A percentile compares a stretch with the other conserved stretches of the same genome.
These are phyloP conservation scores for Fulica atra DNA, from an alignment of 2,113 vertebrate genomes.

Conservation along the genomic window DNA sequence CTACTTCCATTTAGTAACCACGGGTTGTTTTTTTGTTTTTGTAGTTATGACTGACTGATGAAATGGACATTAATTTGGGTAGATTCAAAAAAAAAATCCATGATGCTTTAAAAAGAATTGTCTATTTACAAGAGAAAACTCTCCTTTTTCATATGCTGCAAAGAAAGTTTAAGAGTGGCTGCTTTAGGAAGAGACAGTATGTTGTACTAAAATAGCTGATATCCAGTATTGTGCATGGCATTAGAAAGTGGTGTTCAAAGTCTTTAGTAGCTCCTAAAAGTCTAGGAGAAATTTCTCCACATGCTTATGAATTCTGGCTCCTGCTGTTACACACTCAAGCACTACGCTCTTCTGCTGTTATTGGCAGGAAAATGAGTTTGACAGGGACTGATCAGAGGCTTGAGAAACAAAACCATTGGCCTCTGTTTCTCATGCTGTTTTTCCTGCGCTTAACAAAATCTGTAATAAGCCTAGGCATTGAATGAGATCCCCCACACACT, in stretches of 20 bases:
- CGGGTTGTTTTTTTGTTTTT: neutral
- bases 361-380: neutral
- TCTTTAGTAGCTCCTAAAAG: neutral
- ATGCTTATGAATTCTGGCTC: neutral
- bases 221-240: neutral
- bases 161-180: neutral
- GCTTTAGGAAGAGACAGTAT: neutral
- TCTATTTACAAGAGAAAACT: neutral
- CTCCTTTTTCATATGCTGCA: neutral
- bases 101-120: neutral
- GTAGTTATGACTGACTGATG: neutral
- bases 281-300: neutral
- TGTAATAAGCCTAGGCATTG: neutral
- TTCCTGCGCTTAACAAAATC: neutral
- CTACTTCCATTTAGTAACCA: neutral
- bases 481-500: neutral
- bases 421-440: neutral
- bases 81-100: neutral
- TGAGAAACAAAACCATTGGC: neutral
- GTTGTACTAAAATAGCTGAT: neutral
- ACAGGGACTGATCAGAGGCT: neutral
- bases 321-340: neutral
- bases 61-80: neutral
- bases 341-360: neutral
- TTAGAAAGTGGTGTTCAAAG: neutral